A percentile compares a stretch with the other conserved stretches of the same genome.
phyloP scores from a whole-genome alignment of 1,140 invertebrate genomes.

The Zaprionus nigranus region DNA sequence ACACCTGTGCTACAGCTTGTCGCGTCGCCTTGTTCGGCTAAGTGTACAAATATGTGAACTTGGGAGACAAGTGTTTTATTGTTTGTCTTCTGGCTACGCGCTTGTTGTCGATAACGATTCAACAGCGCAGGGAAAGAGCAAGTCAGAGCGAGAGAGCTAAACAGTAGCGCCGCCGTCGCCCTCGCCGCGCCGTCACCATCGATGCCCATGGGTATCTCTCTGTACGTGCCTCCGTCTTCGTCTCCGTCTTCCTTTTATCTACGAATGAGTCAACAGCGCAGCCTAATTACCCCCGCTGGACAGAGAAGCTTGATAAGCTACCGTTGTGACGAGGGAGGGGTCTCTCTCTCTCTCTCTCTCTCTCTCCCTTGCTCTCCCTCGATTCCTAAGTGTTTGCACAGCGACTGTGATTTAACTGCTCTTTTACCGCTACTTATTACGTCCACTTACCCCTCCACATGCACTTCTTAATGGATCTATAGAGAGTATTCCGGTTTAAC shows the following conservation, averaged over 20 bases:
- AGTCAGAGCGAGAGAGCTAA: not conserved
- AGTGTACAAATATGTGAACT: slow-evolving; percentile 66
- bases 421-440: slow-evolving; percentile 4
- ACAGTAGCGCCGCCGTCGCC: slow-evolving; percentile 35
- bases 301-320: slow-evolving; percentile 29
- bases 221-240: not conserved
- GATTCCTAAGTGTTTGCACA: slow-evolving; percentile 11
- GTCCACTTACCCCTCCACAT: not conserved
- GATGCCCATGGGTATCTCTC: not conserved
- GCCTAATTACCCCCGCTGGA: slow-evolving; percentile 35
- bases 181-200: slow-evolving; percentile 29
- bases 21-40: slow-evolving; percentile 22
- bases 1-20: slow-evolving; percentile 59
- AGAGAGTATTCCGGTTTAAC: too few species aligned
- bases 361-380: not conserved
- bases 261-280: slow-evolving; percentile 18
- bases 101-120: slow-evolving; percentile 31
- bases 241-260: slow-evolving; percentile 31
- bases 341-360: not conserved
- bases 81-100: slow-evolving; percentile 40
- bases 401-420: slow-evolving; percentile 11
- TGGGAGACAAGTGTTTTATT: slow-evolving; percentile 68
- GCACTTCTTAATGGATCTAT: not conserved
- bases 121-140: not conserved
- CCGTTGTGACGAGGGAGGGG: not conserved